Base-by-base conservation (phyloP, 2,113 vertebrate species). In the Merops nubicus region DNA sequence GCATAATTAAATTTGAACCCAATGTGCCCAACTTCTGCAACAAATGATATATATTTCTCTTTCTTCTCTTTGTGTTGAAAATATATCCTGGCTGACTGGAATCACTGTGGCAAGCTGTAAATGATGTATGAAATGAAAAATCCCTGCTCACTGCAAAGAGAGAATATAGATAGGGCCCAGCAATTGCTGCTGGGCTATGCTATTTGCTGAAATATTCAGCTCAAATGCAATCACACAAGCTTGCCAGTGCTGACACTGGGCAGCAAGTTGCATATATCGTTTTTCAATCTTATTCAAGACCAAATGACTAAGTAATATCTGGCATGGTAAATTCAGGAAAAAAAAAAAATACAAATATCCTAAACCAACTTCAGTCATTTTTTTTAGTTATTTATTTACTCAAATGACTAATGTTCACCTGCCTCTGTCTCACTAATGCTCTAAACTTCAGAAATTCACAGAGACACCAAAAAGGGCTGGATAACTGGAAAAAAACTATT, bases 101-200 rank as follows among this genome's bases (percentile, higher is more conserved):
- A 98, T 91, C 91, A 92, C 85, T 92, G 92, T 97, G 88, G 88
- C 93, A 96, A 97, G 95, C 88, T 97, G 95, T 95, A 97, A 97
- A 97, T 97, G 96, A 97, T 97, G 96, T 97, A 97, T 97, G 97
- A 97, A 97, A 96, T 97, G 94, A 97, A 96, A 97, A 97, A 96
- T 95, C 93, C 76, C 69, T 94, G 77, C 86, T 97, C 85, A 83
- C 63, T 88, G 78, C 73, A 88, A 96, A 95, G 88, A 97, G 79
- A 94, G 89, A 90, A 92, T 92, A 69, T 53, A 97, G 81, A 91
- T 84, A 96, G 70, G 59, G 74, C 84, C 96, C 85, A 88, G 64
- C 89, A 89, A 68, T 89, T 93, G 89, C 96, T 97, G 89, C 85
- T 95, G 93, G 93, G 89, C 67, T 94, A 42, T 95, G 85, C 91